A percentile compares a stretch with the other conserved stretches of the same genome.
These are phyloP conservation scores for Sander vitreus DNA, from an alignment of 2,113 vertebrate genomes.

Conservation along the genomic window DNA sequence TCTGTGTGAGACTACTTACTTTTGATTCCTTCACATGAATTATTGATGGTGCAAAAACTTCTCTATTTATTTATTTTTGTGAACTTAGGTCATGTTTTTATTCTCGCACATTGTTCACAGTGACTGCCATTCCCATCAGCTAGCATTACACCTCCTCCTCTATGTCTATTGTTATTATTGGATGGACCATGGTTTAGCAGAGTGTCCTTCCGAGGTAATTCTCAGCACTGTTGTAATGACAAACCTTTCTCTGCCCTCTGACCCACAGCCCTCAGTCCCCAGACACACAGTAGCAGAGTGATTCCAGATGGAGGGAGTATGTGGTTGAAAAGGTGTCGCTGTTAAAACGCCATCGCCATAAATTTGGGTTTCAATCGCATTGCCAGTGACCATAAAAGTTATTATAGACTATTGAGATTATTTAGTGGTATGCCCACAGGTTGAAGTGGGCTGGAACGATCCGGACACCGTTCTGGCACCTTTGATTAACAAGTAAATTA, in stretches of 20 bases:
- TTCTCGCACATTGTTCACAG: conserved; percentile 6
- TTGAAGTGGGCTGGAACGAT: too few relatives aligned
- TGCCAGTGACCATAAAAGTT: neutral
- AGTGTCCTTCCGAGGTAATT: conserved; percentile 58
- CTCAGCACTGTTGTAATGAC: conserved; percentile 76
- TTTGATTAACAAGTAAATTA: too few relatives aligned
- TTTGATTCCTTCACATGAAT: neutral
- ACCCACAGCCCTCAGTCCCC: conserved; percentile 68
- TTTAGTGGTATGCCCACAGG: neutral
- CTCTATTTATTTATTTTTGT: neutral
- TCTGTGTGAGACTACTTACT: neutral
- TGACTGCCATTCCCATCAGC: conserved; percentile 29
- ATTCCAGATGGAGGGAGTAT: conserved; percentile 81
- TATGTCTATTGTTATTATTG: conserved; percentile 50
- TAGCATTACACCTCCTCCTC: conserved; percentile 32
- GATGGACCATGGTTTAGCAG: conserved; percentile 30
- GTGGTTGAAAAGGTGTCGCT: conserved; percentile 43
- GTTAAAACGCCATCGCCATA: conserved; percentile 47
- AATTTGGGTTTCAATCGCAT: conserved; percentile 39
- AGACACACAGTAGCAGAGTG: conserved; percentile 77
- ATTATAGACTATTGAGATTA: conserved; percentile 8
- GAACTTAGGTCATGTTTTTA: conserved; percentile 17
- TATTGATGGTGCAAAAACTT: neutral
- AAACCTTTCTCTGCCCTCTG: conserved; percentile 78
- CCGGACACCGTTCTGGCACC: too few relatives aligned